These are phyloP conservation scores for Nasonia vitripennis DNA, from an alignment of 1,140 invertebrate species.

Conservation along the genomic window DNA sequence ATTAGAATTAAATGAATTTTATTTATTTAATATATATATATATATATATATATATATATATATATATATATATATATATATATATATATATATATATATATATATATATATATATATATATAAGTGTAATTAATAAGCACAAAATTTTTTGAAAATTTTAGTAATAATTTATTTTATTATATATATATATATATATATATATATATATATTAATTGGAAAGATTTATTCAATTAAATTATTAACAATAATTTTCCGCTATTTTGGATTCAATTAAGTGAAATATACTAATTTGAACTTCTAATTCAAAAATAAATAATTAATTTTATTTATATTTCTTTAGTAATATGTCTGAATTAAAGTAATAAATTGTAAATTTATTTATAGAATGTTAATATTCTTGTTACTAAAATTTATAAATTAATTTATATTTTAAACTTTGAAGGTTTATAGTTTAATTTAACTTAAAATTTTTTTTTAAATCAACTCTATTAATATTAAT, in stretches of 20 bases:
- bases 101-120: too few relatives aligned
- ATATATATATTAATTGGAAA: too few relatives aligned
- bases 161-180: too few relatives aligned
- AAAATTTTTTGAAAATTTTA: too few relatives aligned
- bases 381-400: slow-evolving; percentile 54
- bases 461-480: slow-evolving; percentile 65
- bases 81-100: too few relatives aligned
- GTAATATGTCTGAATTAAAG: background rate
- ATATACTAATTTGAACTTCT: slow-evolving; percentile 69
- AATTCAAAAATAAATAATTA: slow-evolving; percentile 76
- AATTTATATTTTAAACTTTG: slow-evolving; percentile 73
- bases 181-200: too few relatives aligned
- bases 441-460: slow-evolving; percentile 43
- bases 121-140: too few relatives aligned
- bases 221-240: background rate
- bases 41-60: too few relatives aligned
- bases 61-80: too few relatives aligned
- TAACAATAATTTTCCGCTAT: background rate
- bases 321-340: slow-evolving; percentile 61
- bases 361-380: slow-evolving; percentile 72
- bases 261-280: slow-evolving; percentile 79
- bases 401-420: slow-evolving; percentile 58
- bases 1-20: too few relatives aligned
- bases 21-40: too few relatives aligned
- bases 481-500: slow-evolving; percentile 61